phyloP scores from a whole-genome alignment of 2,113 vertebrate genomes.

The Bufo bufo region DNA sequence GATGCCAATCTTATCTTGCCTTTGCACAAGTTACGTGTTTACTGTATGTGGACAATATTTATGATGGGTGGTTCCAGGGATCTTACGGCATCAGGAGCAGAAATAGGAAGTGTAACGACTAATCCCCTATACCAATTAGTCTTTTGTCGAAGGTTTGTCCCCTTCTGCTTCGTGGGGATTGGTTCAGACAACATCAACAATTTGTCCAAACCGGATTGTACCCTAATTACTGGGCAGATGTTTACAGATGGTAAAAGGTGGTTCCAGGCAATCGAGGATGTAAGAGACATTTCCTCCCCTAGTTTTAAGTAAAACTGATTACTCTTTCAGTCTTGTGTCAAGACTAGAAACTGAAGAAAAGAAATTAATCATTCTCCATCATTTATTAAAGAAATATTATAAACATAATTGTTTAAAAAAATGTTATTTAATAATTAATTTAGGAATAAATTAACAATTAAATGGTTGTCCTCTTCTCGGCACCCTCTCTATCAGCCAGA shows the following conservation, averaged over 20 bases:
- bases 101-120: constrained; percentile 30
- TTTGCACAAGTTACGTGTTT: neutral
- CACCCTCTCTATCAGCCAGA: no score
- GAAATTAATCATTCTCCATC: neutral
- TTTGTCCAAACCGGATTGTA: constrained; percentile 25
- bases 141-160: constrained; percentile 13
- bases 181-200: constrained; percentile 26
- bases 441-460: no score
- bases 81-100: constrained; percentile 21
- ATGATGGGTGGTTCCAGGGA: constrained; percentile 56
- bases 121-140: neutral
- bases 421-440: no score
- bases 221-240: constrained; percentile 20
- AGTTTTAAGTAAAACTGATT: neutral
- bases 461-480: no score
- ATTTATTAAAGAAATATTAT: no score
- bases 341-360: neutral
- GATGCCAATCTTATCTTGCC: constrained; percentile 43
- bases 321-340: neutral
- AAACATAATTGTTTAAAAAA: no score
- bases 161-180: neutral
- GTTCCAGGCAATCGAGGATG: constrained; percentile 37
- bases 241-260: constrained; percentile 40
- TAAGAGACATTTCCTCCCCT: constrained; percentile 24
- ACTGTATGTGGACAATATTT: neutral